Evolutionary conservation across 2,797 vertebrate species (phyloP).

Genomic region (Smutsia temminckii): DNA sequence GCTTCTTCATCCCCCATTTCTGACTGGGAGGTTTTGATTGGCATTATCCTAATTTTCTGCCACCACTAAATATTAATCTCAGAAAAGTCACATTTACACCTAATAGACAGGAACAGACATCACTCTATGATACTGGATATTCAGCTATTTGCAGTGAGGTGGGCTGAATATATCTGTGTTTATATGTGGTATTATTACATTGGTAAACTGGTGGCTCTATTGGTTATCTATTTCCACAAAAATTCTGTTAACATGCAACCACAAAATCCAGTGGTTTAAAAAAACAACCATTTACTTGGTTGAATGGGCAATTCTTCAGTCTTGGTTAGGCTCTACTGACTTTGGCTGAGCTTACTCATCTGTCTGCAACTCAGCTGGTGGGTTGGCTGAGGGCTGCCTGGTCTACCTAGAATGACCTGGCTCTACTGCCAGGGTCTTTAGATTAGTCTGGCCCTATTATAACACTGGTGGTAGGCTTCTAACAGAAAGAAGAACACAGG

Average conservation of each 20-base stretch:
- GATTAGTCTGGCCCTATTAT: background rate
- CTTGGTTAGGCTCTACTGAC: conserved; percentile 51
- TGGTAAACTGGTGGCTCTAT: conserved; percentile 51
- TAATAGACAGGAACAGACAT: background rate
- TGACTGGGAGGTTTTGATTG: background rate
- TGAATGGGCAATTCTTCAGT: conserved; percentile 46
- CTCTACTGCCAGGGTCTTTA: background rate
- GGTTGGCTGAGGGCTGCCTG: conserved; percentile 41
- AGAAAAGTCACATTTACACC: conserved; percentile 47
- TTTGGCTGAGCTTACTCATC: conserved; percentile 51
- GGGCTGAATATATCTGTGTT: conserved; percentile 47
- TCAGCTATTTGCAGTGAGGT: conserved; percentile 10
- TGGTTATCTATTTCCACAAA: conserved; percentile 69
- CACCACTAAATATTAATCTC: conserved; percentile 39
- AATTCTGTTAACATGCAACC: conserved; percentile 70
- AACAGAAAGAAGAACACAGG: background rate
- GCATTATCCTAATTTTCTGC: conserved; percentile 33
- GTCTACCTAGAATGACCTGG: conserved; percentile 51
- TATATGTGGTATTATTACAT: conserved; percentile 46
- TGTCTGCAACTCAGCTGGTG: conserved; percentile 48
- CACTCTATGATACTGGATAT: background rate
- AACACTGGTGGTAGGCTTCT: background rate
- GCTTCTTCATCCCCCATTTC: background rate
- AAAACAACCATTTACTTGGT: conserved; percentile 62
- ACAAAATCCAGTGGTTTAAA: conserved; percentile 68